Conservation (phyloP, 2,797 vertebrate species). For the Heterohyrax brucei region DNA sequence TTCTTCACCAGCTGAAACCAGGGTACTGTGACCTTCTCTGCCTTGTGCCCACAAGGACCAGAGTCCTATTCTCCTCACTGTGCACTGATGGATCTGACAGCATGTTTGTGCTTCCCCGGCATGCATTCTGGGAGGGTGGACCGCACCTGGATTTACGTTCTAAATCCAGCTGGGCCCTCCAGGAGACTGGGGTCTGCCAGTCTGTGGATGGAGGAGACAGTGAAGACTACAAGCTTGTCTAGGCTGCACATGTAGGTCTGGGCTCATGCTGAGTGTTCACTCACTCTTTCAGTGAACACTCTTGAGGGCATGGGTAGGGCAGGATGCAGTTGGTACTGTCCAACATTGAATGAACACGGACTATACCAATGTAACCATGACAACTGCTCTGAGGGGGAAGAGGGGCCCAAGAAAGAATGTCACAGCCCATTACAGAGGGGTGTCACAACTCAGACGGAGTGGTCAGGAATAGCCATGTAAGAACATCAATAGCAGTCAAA, state of each 20-base stretch:
- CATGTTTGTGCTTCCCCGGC: neutral
- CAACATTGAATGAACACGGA: accelerated
- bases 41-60: accelerated
- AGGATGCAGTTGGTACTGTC: neutral
- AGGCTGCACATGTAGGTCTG: neutral
- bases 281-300: neutral
- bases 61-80: neutral
- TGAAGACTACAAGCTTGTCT: neutral
- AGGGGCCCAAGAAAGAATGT: neutral
- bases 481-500: neutral
- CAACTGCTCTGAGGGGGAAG: neutral
- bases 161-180: neutral
- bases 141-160: neutral
- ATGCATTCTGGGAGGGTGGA: neutral
- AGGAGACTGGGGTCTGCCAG: too few species aligned
- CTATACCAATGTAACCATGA: neutral
- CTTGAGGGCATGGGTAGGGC: accelerated
- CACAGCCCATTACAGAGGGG: neutral
- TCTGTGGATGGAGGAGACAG: neutral
- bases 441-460: neutral
- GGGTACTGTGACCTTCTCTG: neutral
- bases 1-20: neutral
- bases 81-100: neutral
- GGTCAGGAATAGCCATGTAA: neutral
- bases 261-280: neutral